Conservation (phyloP, 2,113 vertebrate genomes). For the Platanista minor region DNA sequence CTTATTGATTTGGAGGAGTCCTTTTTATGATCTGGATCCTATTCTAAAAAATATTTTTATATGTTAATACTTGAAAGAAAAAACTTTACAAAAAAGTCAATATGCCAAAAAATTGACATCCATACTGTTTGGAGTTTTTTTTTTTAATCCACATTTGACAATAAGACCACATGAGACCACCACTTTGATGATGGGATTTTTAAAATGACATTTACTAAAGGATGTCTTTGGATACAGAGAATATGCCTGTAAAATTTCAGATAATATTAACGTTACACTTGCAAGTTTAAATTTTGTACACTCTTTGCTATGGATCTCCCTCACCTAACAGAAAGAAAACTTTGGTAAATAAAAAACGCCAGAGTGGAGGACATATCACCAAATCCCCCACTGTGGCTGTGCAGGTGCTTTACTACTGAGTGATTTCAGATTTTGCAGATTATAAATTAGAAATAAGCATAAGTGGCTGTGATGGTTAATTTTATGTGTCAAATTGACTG, state of each 20-base stretch:
- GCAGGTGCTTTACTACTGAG: not conserved
- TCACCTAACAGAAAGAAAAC: not conserved
- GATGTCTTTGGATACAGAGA: not conserved
- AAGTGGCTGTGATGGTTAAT: not conserved
- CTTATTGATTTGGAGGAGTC: not conserved
- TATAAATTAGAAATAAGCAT: not conserved
- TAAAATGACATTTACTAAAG: not conserved
- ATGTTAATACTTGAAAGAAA: not conserved
- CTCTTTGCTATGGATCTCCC: not conserved
- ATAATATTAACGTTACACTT: not conserved
- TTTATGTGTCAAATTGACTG: not conserved
- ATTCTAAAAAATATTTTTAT: not conserved
- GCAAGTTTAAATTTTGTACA: not conserved
- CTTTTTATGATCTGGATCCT: not conserved
- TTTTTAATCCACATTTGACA: not conserved
- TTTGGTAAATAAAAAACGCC: not conserved
- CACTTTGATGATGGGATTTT: not conserved
- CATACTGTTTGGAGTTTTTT: not conserved
- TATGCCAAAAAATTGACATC: not conserved
- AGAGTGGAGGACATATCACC: not conserved
- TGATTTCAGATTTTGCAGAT: not conserved
- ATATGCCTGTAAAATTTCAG: not conserved
- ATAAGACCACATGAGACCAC: not conserved
- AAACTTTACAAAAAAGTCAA: not conserved
- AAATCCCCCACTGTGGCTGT: not conserved